Conservation (phyloP, 35 echinoderm and acorn worm species). For the Strongylocentrotus purpuratus region DNA sequence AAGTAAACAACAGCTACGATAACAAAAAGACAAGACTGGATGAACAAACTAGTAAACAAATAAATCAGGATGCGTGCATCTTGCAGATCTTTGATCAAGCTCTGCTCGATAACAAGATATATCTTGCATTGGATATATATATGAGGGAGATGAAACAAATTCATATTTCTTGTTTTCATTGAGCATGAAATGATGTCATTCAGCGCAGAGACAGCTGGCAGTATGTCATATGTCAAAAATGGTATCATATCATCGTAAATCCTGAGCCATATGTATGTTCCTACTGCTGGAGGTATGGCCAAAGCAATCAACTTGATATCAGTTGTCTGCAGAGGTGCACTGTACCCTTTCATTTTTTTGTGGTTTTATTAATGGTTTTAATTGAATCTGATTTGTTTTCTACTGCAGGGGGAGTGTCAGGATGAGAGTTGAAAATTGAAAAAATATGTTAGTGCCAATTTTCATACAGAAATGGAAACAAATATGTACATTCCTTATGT, state of each 20-base stretch:
- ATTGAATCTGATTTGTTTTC: background rate
- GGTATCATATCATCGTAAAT: background rate
- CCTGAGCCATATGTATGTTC: background rate
- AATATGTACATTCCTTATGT: background rate
- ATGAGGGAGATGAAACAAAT: background rate
- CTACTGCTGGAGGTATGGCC: background rate
- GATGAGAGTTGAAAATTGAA: background rate
- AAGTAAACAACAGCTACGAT: background rate
- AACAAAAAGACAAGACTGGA: background rate
- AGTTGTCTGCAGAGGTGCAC: background rate
- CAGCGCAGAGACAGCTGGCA: background rate
- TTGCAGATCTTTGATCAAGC: background rate
- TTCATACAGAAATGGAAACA: background rate
- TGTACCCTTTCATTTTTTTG: background rate
- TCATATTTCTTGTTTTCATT: slow-evolving; percentile 1
- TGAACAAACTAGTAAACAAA: background rate
- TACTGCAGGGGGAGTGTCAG: background rate
- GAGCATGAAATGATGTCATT: background rate
- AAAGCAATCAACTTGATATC: background rate
- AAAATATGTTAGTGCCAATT: background rate
- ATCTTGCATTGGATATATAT: background rate
- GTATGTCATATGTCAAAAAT: background rate
- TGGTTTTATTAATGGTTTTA: background rate
- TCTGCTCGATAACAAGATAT: background rate
- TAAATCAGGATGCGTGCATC: background rate